These are phyloP conservation scores for Elgonia sp. DNA, from an alignment of 2,888 invertebrate genomes.

Conservation along the genomic window DNA sequence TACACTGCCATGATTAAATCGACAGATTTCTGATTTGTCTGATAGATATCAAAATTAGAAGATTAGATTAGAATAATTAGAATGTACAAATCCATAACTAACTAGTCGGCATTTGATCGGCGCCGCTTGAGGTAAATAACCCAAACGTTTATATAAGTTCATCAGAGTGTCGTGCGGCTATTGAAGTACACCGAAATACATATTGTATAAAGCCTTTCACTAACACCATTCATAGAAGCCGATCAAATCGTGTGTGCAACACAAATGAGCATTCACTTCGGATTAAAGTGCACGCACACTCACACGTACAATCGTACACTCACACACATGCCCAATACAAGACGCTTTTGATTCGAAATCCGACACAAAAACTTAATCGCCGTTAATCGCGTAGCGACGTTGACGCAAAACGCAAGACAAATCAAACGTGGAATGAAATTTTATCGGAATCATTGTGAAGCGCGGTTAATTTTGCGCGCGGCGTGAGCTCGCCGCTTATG, in stretches of 20 bases:
- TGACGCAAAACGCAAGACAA: slow-evolving; percentile 52
- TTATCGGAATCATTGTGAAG: slow-evolving; percentile 55
- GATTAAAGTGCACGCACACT: slow-evolving; percentile 40
- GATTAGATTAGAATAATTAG: not conserved
- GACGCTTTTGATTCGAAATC: slow-evolving; percentile 24
- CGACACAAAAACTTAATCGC: slow-evolving; percentile 44
- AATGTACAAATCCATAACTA: not conserved
- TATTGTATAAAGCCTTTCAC: slow-evolving; percentile 65
- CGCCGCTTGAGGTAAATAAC: slow-evolving; percentile 33
- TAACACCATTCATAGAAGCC: slow-evolving; percentile 61
- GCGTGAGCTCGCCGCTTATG: slow-evolving; percentile 53
- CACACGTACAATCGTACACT: not conserved
- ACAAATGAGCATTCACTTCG: slow-evolving; percentile 63
- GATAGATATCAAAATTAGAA: not conserved
- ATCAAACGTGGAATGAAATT: slow-evolving; percentile 64
- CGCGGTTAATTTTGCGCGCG: slow-evolving; percentile 61
- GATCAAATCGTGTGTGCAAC: slow-evolving; percentile 57
- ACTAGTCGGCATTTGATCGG: not conserved
- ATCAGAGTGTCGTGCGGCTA: slow-evolving; percentile 34
- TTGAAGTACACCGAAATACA: slow-evolving; percentile 47
- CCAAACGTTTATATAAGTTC: slow-evolving; percentile 52
- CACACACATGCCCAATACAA: not conserved
- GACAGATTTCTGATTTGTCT: no score
- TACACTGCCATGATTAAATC: no score
- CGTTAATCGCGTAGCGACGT: slow-evolving; percentile 24